Base-by-base conservation (phyloP, 2,797 vertebrate genomes). In the Peromyscus aztecus region DNA sequence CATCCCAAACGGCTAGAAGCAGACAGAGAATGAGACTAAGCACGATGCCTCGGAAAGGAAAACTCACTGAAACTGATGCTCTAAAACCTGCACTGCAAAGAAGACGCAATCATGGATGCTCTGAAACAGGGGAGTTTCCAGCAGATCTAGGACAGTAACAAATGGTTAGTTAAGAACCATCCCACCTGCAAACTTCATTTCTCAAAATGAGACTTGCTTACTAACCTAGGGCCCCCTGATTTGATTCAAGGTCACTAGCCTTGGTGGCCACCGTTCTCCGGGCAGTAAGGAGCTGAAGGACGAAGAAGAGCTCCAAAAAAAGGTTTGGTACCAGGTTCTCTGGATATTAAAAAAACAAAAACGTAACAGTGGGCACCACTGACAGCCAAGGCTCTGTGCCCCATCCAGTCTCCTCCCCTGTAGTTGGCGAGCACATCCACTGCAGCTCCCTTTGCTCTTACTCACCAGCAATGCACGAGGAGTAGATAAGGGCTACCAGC, bases 291-390 rank as follows among this genome's bases (percentile, higher is more conserved):
- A 99, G 98, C 97, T 99, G 99, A 97, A 99, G 98, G 97, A 99
- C 98, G 97, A 99, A 99, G 98, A 99, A 99, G 67, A 99, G 99
- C 98, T 99, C 99, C 98, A 99, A 96, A 97, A 99, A 99, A 97
- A 99, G 99, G 98, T 99, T 99, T 90, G 99, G 99, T 92, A 99
- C 99, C 11, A 99, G 97, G 98, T 99, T 99, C 98, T 99, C 99
- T 99, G 98, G 23, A 85, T 77, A 29, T 52, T 94, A 98, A 94
- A 97, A 92, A 94, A 91, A 88, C 88, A 43, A 88, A 90, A 37
- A 86, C 94, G 69, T 59, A 29, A 40, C 55, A 84, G 0, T 10
- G 3, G 46, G 37, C 9, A 73, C 40, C 67, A 69, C 78, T 71
- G 1, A 24, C 67, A 92, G 61, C 1, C 82, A n/a, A 89, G 84